Evolutionary conservation across 2,113 vertebrate genomes (phyloP).

Genomic region (Picathartes gymnocephalus): DNA sequence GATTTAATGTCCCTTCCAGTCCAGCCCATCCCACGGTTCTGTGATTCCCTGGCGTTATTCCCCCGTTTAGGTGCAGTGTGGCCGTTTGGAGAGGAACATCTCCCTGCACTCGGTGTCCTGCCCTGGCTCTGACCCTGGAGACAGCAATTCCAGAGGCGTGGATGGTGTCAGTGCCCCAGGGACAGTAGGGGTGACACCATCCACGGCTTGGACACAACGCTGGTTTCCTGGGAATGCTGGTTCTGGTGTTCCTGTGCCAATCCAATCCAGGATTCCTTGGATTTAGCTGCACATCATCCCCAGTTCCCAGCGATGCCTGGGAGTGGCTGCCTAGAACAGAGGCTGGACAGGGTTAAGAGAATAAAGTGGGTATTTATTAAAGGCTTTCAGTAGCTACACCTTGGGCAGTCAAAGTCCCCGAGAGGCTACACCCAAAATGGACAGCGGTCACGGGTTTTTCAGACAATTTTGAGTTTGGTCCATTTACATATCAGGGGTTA

Average conservation of each 20-base stretch:
- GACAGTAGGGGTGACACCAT: accelerated
- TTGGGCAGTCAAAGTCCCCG: too few species aligned
- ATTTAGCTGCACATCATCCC: background rate
- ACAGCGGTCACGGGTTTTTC: too few species aligned
- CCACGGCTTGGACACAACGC: background rate
- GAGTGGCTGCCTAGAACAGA: background rate
- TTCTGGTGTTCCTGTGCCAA: background rate
- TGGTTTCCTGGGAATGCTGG: accelerated
- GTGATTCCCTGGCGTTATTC: background rate
- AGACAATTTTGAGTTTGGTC: too few species aligned
- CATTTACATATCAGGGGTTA: too few species aligned
- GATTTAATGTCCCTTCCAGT: background rate
- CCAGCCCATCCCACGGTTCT: background rate
- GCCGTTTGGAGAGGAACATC: background rate
- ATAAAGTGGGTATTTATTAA: background rate
- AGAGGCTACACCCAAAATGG: too few species aligned
- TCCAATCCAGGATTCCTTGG: background rate
- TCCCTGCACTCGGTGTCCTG: background rate
- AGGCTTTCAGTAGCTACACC: background rate
- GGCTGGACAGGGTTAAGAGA: background rate
- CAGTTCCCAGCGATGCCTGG: background rate
- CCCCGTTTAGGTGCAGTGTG: too few species aligned
- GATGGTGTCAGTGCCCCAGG: background rate
- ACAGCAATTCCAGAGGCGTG: background rate
- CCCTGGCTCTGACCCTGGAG: background rate